These are phyloP conservation scores for Alloplasta piceator DNA, from an alignment of 2,888 invertebrate genomes.

Conservation along the genomic window DNA sequence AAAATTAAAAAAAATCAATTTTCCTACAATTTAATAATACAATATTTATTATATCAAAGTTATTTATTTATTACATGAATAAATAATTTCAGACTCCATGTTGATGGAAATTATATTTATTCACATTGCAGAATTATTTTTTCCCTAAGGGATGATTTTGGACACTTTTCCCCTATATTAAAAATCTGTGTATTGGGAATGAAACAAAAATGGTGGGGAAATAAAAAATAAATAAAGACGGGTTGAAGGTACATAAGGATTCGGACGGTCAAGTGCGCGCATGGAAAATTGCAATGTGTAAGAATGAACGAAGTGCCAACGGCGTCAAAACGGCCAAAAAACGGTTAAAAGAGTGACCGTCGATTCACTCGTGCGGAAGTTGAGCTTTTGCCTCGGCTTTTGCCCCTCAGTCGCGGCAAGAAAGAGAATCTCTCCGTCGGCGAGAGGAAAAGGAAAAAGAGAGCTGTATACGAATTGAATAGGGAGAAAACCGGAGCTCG, in stretches of 20 bases:
- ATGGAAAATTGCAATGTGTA: slow-evolving; percentile 47
- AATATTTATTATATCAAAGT: no score
- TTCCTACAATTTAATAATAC: no score
- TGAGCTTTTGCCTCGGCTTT: slow-evolving; percentile 27
- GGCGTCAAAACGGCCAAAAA: slow-evolving; percentile 59
- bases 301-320: slow-evolving; percentile 29
- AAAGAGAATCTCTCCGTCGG: background rate
- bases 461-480: slow-evolving; percentile 18
- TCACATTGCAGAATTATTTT: no score
- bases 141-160: no score
- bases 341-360: slow-evolving; percentile 60
- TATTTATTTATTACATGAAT: no score
- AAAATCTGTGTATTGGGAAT: slow-evolving; percentile 17
- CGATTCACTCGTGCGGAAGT: slow-evolving; percentile 58
- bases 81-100: no score
- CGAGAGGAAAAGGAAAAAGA: slow-evolving; percentile 8
- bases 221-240: slow-evolving; percentile 3
- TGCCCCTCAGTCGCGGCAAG: slow-evolving; percentile 33
- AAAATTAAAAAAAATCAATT: no score
- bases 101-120: no score
- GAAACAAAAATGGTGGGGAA: slow-evolving; percentile 3
- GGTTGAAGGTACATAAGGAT: slow-evolving; percentile 3
- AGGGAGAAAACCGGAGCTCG: slow-evolving; percentile 32
- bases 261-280: slow-evolving; percentile 56
- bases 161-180: slow-evolving; percentile 5